Evolutionary conservation across 2,888 invertebrate species (phyloP).

Genomic region (Meloe dianella): DNA sequence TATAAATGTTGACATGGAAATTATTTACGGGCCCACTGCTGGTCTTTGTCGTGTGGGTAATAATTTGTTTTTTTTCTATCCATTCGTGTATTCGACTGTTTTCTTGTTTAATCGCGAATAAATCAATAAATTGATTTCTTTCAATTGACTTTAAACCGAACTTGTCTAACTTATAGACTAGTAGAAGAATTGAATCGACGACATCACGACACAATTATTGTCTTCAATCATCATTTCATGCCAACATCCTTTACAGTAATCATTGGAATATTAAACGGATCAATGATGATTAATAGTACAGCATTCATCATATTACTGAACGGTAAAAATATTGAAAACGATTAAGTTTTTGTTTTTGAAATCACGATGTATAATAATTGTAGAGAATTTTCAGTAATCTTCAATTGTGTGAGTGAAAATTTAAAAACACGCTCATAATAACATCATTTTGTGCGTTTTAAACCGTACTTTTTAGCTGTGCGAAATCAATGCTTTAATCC

Average conservation of each 20-base stretch:
- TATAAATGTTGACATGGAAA: slow-evolving; percentile 53
- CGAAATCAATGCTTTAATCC: no score
- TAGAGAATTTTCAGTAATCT: no score
- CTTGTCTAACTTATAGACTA: not conserved
- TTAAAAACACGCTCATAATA: no score
- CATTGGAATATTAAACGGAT: not conserved
- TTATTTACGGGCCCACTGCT: slow-evolving; percentile 50
- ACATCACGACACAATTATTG: not conserved
- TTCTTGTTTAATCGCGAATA: not conserved
- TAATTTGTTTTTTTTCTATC: slow-evolving; percentile 27
- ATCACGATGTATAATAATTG: no score
- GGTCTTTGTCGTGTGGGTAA: slow-evolving; percentile 40
- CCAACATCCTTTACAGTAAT: not conserved
- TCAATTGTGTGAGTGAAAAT: no score
- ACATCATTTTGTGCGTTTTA: no score
- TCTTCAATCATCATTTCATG: slow-evolving; percentile 1
- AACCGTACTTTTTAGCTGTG: no score
- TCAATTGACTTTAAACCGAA: slow-evolving; percentile 37
- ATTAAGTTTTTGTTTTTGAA: no score
- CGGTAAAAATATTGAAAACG: no score
- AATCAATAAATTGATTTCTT: slow-evolving; percentile 50
- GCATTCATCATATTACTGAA: not conserved
- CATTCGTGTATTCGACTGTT: not conserved
- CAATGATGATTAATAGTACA: not conserved
- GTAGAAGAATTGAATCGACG: slow-evolving; percentile 4